These are phyloP conservation scores for Barypeithes pellucidus DNA, from an alignment of 2,888 invertebrate species.

Conservation along the genomic window DNA sequence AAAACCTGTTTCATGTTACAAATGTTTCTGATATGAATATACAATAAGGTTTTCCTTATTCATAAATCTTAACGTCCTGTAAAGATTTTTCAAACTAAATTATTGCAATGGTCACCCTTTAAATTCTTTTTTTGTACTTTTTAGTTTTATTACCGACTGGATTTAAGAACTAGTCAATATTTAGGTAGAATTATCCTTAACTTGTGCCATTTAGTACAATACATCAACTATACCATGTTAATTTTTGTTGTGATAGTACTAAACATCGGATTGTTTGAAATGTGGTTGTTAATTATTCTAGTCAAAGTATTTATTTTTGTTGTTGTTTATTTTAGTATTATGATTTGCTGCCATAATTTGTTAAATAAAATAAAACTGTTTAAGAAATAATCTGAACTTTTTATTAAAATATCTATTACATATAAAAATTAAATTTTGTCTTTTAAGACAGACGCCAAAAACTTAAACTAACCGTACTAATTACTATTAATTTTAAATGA, in stretches of 20 bases:
- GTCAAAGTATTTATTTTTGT: slow-evolving; percentile 18
- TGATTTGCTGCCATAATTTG: slow-evolving; percentile 10
- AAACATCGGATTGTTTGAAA: slow-evolving; percentile 11
- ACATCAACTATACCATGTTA: no score
- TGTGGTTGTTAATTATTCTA: slow-evolving; percentile 12
- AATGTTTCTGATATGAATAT: no score
- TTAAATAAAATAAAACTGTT: slow-evolving; percentile 6
- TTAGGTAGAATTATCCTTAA: background rate
- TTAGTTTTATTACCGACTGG: background rate
- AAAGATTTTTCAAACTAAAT: no score
- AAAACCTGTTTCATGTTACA: no score
- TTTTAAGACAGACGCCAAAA: background rate
- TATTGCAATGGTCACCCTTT: no score
- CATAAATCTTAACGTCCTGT: no score
- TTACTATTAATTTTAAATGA: no score
- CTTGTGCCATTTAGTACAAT: slow-evolving; percentile 22
- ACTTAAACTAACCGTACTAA: background rate
- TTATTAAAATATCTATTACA: slow-evolving; percentile 21
- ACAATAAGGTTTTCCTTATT: no score
- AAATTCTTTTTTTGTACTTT: no score
- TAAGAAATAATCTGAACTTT: background rate
- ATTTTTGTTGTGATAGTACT: slow-evolving; percentile 18
- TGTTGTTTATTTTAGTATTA: slow-evolving; percentile 9
- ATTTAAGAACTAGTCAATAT: slow-evolving; percentile 15
- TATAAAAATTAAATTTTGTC: slow-evolving; percentile 8